A percentile compares a stretch with the other conserved stretches of the same genome.
These are phyloP conservation scores for Tenthredo mesomela DNA, from an alignment of 2,888 invertebrate genomes.

Conservation along the genomic window DNA sequence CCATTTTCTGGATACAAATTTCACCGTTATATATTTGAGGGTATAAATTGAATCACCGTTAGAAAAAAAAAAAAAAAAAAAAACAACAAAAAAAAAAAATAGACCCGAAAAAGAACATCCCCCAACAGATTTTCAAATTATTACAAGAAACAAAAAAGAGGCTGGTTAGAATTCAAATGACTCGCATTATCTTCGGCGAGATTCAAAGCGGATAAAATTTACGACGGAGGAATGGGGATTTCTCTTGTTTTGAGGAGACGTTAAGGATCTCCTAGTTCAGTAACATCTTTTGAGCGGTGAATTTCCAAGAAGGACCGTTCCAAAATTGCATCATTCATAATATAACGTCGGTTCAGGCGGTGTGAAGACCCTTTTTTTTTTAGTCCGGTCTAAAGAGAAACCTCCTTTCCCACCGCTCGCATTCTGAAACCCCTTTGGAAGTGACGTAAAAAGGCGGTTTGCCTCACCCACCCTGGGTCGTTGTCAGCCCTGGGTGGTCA, in stretches of 20 bases:
- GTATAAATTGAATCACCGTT: not conserved
- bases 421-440: not conserved
- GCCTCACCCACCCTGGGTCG: not conserved
- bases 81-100: not conserved
- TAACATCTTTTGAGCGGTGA: not conserved
- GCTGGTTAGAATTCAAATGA: not conserved
- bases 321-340: conserved; percentile 49
- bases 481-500: conserved; percentile 30
- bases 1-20: not conserved
- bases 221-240: not conserved
- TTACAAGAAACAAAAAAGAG: not conserved
- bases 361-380: conserved; percentile 12
- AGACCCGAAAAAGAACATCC: too few species aligned
- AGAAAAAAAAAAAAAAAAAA: not conserved
- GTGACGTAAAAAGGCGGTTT: conserved; percentile 29
- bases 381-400: not conserved
- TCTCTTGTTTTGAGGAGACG: not conserved
- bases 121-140: not conserved
- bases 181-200: not conserved
- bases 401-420: conserved; percentile 35
- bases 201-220: conserved; percentile 22
- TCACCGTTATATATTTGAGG: not conserved
- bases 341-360: conserved; percentile 1
- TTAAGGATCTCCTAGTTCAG: not conserved
- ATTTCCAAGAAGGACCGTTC: conserved; percentile 37